Evolutionary conservation across 2,888 invertebrate species (phyloP), one percentile per base, ranked within the genome.

Genomic region (Drosophila paramelanica): DNA sequence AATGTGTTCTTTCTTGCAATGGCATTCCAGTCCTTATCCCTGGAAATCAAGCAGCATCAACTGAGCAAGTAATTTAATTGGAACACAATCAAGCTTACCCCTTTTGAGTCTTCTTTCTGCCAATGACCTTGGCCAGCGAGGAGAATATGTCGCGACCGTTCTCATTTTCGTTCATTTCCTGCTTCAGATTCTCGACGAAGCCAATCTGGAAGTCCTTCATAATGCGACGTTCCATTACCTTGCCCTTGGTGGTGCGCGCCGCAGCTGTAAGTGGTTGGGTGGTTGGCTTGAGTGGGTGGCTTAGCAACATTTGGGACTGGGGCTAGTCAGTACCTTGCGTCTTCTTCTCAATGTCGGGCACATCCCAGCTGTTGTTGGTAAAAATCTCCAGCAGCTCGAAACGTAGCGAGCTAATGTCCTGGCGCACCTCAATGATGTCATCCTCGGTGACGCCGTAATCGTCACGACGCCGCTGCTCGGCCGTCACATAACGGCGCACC

Each of bases 341-440:
- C 93, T 81, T 96, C 95, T 90, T 95, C 93, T 95, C 95, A 56
- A 96, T 92, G 75, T 94, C 93, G 0, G 97, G 97, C 0, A 97
- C 97, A 76, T 95, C 94, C 96, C 97, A 97, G 52, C 97, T 98
- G 90, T 98, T 98, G 79, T 95, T 96, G 59, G 95, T 94, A 11
- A 99, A 94, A 86, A 99, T 98, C 88, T 98, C 98, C 58, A 99
- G 95, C 23, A 99, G 93, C 90, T 99, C 98, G 91, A 96, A 99
- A 72, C 98, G 94, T 77, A 99, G 94, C 5, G 98, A 96, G n/a
- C 98, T 98, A 73, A 99, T 98, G 91, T 99, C 99, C 90, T 99
- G 98, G 83, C 99, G 95, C 88, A 99, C 97, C 93, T 99, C 99
- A 95, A 98, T 98, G 74, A 99, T 97, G 92, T 99, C 99, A 92